Percentiles rank a stretch among this genome's conserved stretches.
Evolutionary conservation across 2,888 invertebrate species (phyloP).

Genomic region (Vanessa cardui): DNA sequence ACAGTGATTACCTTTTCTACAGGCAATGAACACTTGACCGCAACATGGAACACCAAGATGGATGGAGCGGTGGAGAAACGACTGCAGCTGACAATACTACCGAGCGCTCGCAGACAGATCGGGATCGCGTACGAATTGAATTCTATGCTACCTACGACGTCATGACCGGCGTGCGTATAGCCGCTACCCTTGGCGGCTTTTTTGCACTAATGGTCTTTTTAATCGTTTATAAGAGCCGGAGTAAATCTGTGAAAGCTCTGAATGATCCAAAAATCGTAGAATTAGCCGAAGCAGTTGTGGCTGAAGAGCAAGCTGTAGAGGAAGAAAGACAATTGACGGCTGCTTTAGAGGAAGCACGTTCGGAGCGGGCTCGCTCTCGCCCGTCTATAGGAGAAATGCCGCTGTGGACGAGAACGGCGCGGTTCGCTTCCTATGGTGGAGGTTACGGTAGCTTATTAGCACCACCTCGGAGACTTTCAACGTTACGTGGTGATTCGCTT

Average conservation of each 20-base stretch:
- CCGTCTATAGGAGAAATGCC: conserved; percentile 88
- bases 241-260: conserved; percentile 88
- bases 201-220: conserved; percentile 95
- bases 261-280: conserved; percentile 92
- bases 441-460: conserved; percentile 88
- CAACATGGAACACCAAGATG: conserved; percentile 75
- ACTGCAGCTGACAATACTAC: conserved; percentile 68
- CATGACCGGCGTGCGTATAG: conserved; percentile 96
- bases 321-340: conserved; percentile 89
- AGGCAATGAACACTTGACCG: conserved; percentile 79
- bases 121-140: conserved; percentile 88
- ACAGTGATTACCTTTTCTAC: conserved; percentile 45
- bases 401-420: conserved; percentile 70
- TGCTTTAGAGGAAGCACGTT: conserved; percentile 86
- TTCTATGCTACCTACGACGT: conserved; percentile 96
- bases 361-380: conserved; percentile 75
- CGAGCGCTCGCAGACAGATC: conserved; percentile 76
- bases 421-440: conserved; percentile 80
- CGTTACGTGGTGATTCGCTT: conserved; percentile 82
- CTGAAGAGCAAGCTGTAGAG: conserved; percentile 85
- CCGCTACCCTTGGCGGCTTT: conserved; percentile 94
- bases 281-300: conserved; percentile 89
- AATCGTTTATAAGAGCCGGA: conserved; percentile 94
- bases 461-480: conserved; percentile 85
- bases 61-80: conserved; percentile 67